Evolutionary conservation across 2,797 vertebrate species (phyloP).

Genomic region (Microctenopoma stevenorrisi): DNA sequence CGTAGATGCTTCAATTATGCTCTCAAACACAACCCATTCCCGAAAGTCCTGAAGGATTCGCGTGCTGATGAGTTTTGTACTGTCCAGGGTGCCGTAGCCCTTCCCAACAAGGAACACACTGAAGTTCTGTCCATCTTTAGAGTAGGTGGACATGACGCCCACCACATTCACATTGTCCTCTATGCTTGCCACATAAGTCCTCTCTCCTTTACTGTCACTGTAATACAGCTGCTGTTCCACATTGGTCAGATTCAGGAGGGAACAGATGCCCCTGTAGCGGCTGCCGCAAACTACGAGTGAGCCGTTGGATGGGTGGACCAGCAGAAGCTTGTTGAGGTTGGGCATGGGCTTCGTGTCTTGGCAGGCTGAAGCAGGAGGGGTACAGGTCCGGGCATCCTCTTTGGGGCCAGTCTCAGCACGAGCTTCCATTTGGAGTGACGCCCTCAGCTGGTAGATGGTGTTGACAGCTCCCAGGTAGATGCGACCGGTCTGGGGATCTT

Average conservation of each 20-base stretch:
- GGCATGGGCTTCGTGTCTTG: constrained; percentile 84
- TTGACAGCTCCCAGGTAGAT: constrained; percentile 94
- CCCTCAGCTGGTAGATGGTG: constrained; percentile 87
- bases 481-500: constrained; percentile 84
- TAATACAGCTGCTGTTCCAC: constrained; percentile 88
- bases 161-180: constrained; percentile 92
- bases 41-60: constrained; percentile 88
- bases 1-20: constrained; percentile 90
- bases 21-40: constrained; percentile 92
- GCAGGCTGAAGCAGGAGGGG: constrained; percentile 80
- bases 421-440: constrained; percentile 78
- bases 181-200: constrained; percentile 95
- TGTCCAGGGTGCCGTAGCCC: constrained; percentile 91
- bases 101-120: constrained; percentile 93
- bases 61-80: constrained; percentile 94
- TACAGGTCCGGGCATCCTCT: constrained; percentile 76
- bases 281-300: constrained; percentile 93
- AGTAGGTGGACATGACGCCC: constrained; percentile 88
- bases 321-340: constrained; percentile 93
- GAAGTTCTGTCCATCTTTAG: constrained; percentile 51
- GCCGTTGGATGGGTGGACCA: constrained; percentile 85
- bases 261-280: constrained; percentile 94
- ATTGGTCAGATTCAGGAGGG: constrained; percentile 88
- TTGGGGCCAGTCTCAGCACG: constrained; percentile 86
- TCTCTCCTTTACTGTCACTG: constrained; percentile 90